phyloP scores from a whole-genome alignment of 2,888 invertebrate species.

The Torymus tubicola region DNA sequence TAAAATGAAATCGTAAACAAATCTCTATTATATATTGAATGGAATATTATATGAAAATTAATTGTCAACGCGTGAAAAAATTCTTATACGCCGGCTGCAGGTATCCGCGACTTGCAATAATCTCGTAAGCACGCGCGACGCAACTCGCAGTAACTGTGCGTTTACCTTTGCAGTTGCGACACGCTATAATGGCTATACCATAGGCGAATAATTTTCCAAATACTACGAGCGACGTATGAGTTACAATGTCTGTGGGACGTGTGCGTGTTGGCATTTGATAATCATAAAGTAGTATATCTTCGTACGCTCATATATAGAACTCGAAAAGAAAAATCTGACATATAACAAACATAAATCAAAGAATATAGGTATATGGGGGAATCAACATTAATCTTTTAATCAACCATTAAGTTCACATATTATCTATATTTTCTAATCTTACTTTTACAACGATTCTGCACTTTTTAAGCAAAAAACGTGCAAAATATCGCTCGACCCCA shows the following conservation, averaged over 20 bases:
- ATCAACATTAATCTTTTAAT: too few relatives aligned
- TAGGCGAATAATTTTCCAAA: background rate
- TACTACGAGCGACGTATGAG: background rate
- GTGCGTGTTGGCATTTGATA: background rate
- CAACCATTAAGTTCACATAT: too few relatives aligned
- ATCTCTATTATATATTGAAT: too few relatives aligned
- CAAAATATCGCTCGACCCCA: too few relatives aligned
- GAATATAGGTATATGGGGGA: too few relatives aligned
- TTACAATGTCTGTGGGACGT: background rate
- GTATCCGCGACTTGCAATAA: background rate
- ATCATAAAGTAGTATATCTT: background rate
- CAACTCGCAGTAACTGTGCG: background rate
- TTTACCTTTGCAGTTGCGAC: conserved; percentile 9
- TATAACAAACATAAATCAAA: too few relatives aligned
- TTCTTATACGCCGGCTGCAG: background rate
- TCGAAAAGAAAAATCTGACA: too few relatives aligned
- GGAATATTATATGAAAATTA: background rate
- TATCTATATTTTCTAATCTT: too few relatives aligned
- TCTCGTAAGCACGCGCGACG: background rate
- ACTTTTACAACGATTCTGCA: too few relatives aligned
- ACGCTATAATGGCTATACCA: background rate
- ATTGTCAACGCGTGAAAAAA: background rate
- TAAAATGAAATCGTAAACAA: too few relatives aligned
- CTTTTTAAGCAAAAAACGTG: too few relatives aligned
- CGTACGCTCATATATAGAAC: too few relatives aligned